Percentiles rank a stretch among this genome's conserved stretches.
These are phyloP conservation scores for Leptopilina drosophilae DNA, from an alignment of 2,888 invertebrate genomes.

Conservation along the genomic window DNA sequence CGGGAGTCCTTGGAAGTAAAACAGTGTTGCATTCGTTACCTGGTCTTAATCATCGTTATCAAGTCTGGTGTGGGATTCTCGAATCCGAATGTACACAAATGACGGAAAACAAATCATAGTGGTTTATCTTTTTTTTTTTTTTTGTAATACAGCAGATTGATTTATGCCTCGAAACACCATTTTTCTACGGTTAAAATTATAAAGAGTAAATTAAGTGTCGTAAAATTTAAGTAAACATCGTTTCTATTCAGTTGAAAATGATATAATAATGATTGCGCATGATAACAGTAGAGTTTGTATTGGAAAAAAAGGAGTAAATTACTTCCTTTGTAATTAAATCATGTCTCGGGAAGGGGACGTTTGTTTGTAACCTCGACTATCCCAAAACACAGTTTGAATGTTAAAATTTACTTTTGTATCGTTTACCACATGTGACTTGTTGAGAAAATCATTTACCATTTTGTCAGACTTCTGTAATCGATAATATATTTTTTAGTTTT, in stretches of 20 bases:
- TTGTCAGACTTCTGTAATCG: too few relatives aligned
- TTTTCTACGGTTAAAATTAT: too few relatives aligned
- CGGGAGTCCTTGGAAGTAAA: slow-evolving; percentile 85
- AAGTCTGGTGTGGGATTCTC: slow-evolving; percentile 86
- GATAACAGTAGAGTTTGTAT: neutral
- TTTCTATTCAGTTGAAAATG: neutral
- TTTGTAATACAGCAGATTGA: neutral
- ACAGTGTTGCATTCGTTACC: slow-evolving; percentile 87
- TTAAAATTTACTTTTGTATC: too few relatives aligned
- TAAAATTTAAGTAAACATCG: too few relatives aligned
- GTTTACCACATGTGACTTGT: too few relatives aligned
- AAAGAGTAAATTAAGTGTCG: too few relatives aligned
- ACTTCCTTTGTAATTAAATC: slow-evolving; percentile 27
- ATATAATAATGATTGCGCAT: slow-evolving; percentile 7
- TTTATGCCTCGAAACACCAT: neutral
- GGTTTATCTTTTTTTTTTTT: neutral
- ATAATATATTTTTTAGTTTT: too few relatives aligned
- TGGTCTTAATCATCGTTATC: slow-evolving; percentile 94
- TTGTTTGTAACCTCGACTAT: slow-evolving; percentile 32
- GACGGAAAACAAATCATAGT: slow-evolving; percentile 3
- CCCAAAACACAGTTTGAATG: neutral
- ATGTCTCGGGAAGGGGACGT: neutral
- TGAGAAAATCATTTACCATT: too few relatives aligned
- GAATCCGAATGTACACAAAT: slow-evolving; percentile 72
- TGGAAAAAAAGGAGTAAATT: slow-evolving; percentile 20